Evolutionary conservation across 2,888 invertebrate species (phyloP).

Genomic region (Ormia ochracea): DNA sequence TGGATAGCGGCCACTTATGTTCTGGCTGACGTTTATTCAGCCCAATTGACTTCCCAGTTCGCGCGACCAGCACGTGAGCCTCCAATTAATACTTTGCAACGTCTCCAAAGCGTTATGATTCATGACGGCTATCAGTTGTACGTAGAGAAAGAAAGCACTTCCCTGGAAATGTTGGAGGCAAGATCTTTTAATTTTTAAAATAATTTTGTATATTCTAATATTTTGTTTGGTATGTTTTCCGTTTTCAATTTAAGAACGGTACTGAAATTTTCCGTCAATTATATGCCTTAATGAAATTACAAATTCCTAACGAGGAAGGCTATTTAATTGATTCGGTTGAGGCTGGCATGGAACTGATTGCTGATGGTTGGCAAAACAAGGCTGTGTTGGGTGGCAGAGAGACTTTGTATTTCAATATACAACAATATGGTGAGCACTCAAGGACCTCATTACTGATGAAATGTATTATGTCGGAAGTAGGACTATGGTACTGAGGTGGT

Average conservation of each 20-base stretch:
- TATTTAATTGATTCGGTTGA: constrained; percentile 84
- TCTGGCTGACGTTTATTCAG: constrained; percentile 87
- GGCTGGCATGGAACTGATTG: constrained; percentile 82
- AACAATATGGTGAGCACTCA: constrained; percentile 81
- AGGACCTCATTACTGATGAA: too few species aligned
- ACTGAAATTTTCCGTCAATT: constrained; percentile 85
- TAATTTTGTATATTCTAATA: constrained; percentile 18
- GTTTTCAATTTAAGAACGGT: constrained; percentile 79
- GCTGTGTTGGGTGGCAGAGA: constrained; percentile 86
- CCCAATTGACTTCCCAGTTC: constrained; percentile 85
- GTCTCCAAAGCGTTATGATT: constrained; percentile 82
- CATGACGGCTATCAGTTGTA: constrained; percentile 81
- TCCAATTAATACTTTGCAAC: constrained; percentile 82
- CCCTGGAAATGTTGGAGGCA: constrained; percentile 83
- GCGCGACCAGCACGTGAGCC: constrained; percentile 84
- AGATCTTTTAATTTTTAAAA: neutral
- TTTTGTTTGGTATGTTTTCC: neutral
- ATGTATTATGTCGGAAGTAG: too few species aligned
- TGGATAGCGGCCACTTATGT: constrained; percentile 87
- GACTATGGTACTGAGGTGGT: too few species aligned
- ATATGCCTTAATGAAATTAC: constrained; percentile 82
- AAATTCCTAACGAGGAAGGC: constrained; percentile 74
- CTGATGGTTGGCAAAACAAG: constrained; percentile 79
- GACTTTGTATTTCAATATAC: constrained; percentile 85
- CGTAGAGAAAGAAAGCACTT: constrained; percentile 85